Evolutionary conservation across 2,888 invertebrate species (phyloP), one percentile per base, ranked within the genome.

Genomic region (Digitonthophagus gazella): DNA sequence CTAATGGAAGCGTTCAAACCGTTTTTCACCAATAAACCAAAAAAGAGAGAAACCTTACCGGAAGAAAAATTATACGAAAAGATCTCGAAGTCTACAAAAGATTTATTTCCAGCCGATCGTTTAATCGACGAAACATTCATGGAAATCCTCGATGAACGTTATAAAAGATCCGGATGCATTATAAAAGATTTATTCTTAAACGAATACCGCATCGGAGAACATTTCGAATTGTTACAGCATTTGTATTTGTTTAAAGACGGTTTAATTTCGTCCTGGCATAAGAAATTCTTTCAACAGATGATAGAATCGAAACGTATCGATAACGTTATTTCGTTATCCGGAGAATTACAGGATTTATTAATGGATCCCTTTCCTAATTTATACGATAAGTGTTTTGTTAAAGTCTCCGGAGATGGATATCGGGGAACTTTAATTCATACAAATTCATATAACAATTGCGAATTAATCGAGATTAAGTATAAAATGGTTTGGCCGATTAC

Each of bases 1-100:
- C 72, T 85, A 19, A 81, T 84, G 76, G 80, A 82, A 73, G 85
- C 85, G 18, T 84, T 85, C 68, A 80, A 83, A 67, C 76, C 78
- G 11, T 84, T 81, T 74, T 78, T 85, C 28, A 71, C 69, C 3
- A 58, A 66, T 8, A 28, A 71, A 56, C n/a, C n/a, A 57, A 54
- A 61, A 65, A 72, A 63, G 69, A 65, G 15, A 20, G 18, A 5
- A 74, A 72, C 18, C 72, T 80, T 54, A 78, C 74, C 66, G 74
- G 78, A 64, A 78, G 72, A 78, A 78, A 72, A 18, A 16, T 58
- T 63, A 15, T 22, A 8, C 14, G 6, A 20, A 44, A 28, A 54
- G n/a, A 78, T 82, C 19, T 75, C 76, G 1, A 72, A 72, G 54
- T 74, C 77, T 2, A 80, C 81, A 0, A 75, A 73, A 63, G 75